Base-by-base conservation (phyloP, 2,113 vertebrate genomes). In the Ophthalmolycus amberensis region DNA sequence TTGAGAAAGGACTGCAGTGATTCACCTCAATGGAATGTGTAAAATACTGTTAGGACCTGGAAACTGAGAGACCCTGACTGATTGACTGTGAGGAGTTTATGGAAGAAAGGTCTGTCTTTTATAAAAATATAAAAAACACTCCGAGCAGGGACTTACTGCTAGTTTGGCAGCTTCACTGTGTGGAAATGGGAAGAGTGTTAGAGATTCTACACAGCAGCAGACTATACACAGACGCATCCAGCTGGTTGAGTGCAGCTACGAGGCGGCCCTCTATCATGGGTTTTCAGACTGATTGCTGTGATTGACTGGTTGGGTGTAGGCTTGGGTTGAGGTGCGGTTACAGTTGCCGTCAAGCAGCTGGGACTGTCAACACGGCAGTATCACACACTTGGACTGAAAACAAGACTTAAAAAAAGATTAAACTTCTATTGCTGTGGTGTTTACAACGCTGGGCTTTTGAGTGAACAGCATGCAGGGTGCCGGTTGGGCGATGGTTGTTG, bases 1-100 rank as follows among this genome's bases (percentile, higher is more conserved):
- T 34, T 34, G 52, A 38, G 27, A 69, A 58, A 46, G 12, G 7
- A 25, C 60, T 38, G 5, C 37, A 32, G 4, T 80, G 85, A 83
- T 59, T 90, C 80, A 90, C 4, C 37, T 6, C n/a, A 78, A 27
- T 32, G 82, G 79, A 85, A 87, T 88, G 77, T 85, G 50, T 52
- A 75, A 85, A 83, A 76, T 78, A 25, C 50, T 85, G 79, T 87
- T 59, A 71, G 56, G 70, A 75, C 58, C 2, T 80, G 68, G n/a
- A 75, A 74, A 67, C 22, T 15, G 40, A 82, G 58, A 66, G 46
- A 42, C 29, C 32, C 34, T 46, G 42, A 62, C 64, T 76, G 75
- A 73, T 46, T 52, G 22, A 79, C 77, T 70, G 32, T 46, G 79
- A 74, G 29, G 38, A 56, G 60, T 71, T 83, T 74, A 29, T 67